Evolutionary conservation across 2,888 invertebrate species (phyloP).

Genomic region (Drosophila ustulata): DNA sequence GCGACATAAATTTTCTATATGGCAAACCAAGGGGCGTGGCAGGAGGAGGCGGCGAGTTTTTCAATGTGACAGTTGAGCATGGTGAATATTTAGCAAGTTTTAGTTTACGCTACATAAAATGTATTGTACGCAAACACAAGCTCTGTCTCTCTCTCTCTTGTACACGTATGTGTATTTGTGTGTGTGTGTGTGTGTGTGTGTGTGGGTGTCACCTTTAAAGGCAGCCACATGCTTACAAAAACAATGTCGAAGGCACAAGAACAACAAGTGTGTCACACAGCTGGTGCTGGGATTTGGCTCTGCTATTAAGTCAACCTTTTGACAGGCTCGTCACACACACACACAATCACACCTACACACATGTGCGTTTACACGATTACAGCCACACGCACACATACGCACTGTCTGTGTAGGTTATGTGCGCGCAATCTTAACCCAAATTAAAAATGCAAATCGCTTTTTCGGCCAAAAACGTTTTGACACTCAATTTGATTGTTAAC

Average conservation of each 20-base stretch:
- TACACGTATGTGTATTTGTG: neutral
- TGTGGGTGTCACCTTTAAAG: constrained; percentile 51
- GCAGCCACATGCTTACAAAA: constrained; percentile 50
- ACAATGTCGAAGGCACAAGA: constrained; percentile 48
- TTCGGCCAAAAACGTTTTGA: constrained; percentile 47
- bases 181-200: constrained; percentile 8
- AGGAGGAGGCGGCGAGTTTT: constrained; percentile 38
- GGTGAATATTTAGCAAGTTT: constrained; percentile 64
- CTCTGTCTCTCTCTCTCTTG: constrained; percentile 1
- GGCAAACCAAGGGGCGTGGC: neutral
- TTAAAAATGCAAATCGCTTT: constrained; percentile 68
- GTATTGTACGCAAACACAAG: constrained; percentile 40
- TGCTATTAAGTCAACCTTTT: constrained; percentile 22
- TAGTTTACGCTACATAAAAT: constrained; percentile 68
- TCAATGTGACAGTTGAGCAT: constrained; percentile 70
- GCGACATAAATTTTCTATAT: constrained; percentile 66
- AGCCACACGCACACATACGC: no score
- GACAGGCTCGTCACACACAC: neutral
- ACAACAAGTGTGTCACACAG: constrained; percentile 61
- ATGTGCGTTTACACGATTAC: neutral
- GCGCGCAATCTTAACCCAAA: constrained; percentile 50
- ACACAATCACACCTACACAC: neutral
- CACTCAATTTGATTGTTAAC: constrained; percentile 61
- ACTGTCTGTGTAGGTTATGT: constrained; percentile 2
- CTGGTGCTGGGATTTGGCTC: constrained; percentile 8